Evolutionary conservation across 1,140 invertebrate genomes (phyloP).

Genomic region (Pissodes strobi): DNA sequence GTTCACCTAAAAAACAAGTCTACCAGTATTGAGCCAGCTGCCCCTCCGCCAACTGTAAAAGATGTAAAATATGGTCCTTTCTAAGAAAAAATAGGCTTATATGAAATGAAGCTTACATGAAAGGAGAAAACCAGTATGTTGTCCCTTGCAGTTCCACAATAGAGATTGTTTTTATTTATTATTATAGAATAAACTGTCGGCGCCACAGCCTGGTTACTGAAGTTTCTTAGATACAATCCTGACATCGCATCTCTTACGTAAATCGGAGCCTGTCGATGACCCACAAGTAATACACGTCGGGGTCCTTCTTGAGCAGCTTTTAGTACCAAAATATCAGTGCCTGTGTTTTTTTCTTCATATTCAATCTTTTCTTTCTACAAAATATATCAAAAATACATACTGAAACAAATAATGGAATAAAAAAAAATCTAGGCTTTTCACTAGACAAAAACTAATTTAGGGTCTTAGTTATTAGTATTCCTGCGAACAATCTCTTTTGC

Average conservation of each 20-base stretch:
- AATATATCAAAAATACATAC: constrained; percentile 10
- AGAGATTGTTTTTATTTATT: constrained; percentile 45
- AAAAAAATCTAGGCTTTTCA: no score
- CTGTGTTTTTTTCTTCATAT: constrained; percentile 56
- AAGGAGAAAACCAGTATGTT: constrained; percentile 50
- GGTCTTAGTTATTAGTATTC: no score
- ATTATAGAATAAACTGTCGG: constrained; percentile 49
- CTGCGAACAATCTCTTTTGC: no score
- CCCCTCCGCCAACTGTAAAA: no score
- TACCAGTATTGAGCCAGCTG: no score
- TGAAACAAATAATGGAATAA: background rate
- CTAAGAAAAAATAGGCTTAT: no score
- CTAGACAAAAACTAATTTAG: no score
- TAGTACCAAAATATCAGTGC: constrained; percentile 58
- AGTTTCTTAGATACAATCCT: constrained; percentile 57
- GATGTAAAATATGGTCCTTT: no score
- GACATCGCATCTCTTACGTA: constrained; percentile 60
- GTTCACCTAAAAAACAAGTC: no score
- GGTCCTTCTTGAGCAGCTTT: constrained; percentile 62
- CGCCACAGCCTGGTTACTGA: constrained; percentile 24
- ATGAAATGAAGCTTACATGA: no score
- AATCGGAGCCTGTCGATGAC: constrained; percentile 60
- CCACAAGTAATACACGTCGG: constrained; percentile 60
- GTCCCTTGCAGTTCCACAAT: constrained; percentile 50
- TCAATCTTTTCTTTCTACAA: constrained; percentile 55